Percentiles rank a stretch among this genome's conserved stretches.
Conservation (phyloP, 2,113 vertebrate species). For the Pygoscelis adeliae region DNA sequence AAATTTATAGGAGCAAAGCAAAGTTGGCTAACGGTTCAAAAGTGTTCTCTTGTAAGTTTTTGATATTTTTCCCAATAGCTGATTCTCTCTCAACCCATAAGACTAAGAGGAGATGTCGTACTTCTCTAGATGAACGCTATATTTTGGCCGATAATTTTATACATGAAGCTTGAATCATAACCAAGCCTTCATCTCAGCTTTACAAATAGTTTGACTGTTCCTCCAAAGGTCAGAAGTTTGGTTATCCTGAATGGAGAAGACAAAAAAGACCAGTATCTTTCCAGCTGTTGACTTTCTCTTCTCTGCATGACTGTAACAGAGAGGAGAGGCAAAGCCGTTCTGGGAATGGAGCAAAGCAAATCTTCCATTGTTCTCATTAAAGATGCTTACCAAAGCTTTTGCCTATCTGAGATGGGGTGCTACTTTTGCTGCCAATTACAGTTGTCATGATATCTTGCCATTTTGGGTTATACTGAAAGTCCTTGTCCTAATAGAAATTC, state of each 20-base stretch:
- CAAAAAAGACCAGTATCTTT: background rate
- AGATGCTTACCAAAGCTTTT: background rate
- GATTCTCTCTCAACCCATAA: background rate
- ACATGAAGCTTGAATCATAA: background rate
- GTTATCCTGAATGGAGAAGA: background rate
- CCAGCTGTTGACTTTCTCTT: background rate
- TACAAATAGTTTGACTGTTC: background rate
- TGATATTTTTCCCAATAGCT: background rate
- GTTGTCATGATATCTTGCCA: background rate
- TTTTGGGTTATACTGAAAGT: background rate
- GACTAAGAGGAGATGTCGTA: background rate
- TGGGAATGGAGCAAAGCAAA: background rate
- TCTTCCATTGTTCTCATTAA: background rate
- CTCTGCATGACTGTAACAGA: background rate
- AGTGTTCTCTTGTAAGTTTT: background rate
- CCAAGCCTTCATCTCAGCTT: background rate
- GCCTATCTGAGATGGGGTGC: background rate
- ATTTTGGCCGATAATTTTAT: background rate
- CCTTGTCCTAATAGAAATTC: background rate
- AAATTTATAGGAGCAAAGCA: conserved; percentile 22
- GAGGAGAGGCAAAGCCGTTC: background rate
- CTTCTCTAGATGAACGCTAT: background rate
- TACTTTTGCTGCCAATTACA: background rate
- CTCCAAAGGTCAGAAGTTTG: background rate
- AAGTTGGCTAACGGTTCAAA: conserved; percentile 23